Base-by-base conservation (phyloP, 2,113 vertebrate genomes). In the Dipodomys spectabilis region DNA sequence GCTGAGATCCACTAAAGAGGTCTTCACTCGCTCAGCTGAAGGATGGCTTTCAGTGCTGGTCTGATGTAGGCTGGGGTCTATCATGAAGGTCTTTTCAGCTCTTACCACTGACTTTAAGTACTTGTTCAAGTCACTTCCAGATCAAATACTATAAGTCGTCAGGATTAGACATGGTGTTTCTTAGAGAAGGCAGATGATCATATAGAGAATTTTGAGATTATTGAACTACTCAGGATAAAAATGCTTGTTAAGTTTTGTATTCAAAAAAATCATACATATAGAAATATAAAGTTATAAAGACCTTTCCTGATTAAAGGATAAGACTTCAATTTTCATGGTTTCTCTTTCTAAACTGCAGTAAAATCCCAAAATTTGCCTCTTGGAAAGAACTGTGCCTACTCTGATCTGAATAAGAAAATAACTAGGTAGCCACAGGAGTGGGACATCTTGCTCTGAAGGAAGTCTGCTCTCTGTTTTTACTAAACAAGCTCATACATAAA, bases 291-390 rank as follows among this genome's bases (percentile, higher is more conserved):
- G 49, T 6, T 69, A 28, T 49, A 53, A 78, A 92, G 28, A 57
- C 6, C 27, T 89, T 82, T n/a, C 2, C 77, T 90, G 45, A 44
- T 77, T 65, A 62, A 77, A 60, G 45, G 81, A 23, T 72, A 72
- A 64, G 72, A 57, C 9, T 82, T 62, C 30, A 89, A 0, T 77
- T 89, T 73, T 90, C 73, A 8, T 69, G 19, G 57, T 84, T 35
- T 32, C n/a, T 6, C 22, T 89, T 93, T 4, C 64, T 65, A 78
- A 57, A 6, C 7, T 82, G 53, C 11, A 65, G 0, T 44, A 27
- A 45, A 6, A 49, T 84, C 78, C 62, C 67, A 65, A 78, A 53
- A 71, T 60, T 83, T 82, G n/a, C 94, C 88, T 67, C 92, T 84
- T 86, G 64, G 60, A 93, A 81, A 90, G 32, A 94, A 88, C 44